A percentile compares a stretch with the other conserved stretches of the same genome.
These are phyloP conservation scores for Alentia gelatinosa DNA, from an alignment of 2,888 invertebrate genomes.

Conservation along the genomic window DNA sequence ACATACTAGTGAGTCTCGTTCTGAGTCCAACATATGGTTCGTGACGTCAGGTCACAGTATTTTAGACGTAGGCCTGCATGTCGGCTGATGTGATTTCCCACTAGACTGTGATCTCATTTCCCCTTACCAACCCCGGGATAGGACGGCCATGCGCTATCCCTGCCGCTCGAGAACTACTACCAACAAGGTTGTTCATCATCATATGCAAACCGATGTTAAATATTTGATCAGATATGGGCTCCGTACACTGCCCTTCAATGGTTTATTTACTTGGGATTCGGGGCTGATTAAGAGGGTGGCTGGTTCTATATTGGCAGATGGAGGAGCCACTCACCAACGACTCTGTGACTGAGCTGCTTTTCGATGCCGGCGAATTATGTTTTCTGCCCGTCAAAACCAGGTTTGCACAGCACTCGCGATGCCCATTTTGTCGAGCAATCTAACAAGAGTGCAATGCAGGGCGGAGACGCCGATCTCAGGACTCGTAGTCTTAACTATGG, in stretches of 20 bases:
- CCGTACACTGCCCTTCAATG: neutral
- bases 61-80: no score
- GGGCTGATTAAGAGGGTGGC: neutral
- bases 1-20: no score
- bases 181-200: neutral
- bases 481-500: neutral
- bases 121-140: neutral
- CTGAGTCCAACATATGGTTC: no score
- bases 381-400: neutral
- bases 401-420: neutral
- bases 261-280: neutral
- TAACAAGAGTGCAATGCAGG: neutral
- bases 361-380: no score
- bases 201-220: neutral
- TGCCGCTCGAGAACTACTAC: neutral
- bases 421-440: neutral
- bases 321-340: no score
- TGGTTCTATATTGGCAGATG: no score
- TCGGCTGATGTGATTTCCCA: neutral
- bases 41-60: neutral
- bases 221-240: neutral
- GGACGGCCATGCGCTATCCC: neutral
- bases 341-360: neutral
- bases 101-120: slow-evolving; percentile 10
- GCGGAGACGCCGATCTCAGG: neutral